Conservation (phyloP, 2,888 invertebrate genomes). For the Caradrina kadenii region DNA sequence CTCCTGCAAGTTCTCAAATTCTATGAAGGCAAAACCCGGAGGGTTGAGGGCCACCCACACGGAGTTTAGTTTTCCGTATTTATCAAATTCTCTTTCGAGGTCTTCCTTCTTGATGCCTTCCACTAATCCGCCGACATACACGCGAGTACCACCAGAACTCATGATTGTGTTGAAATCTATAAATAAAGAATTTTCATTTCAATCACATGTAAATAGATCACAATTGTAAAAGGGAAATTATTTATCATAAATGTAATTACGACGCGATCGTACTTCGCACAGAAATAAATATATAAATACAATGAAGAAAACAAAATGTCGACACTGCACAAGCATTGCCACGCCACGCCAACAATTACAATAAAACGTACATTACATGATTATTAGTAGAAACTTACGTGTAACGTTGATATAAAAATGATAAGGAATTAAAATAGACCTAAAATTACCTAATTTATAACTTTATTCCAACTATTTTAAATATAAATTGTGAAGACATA, state of each 20-base stretch:
- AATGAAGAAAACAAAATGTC: constrained; percentile 89
- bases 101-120: constrained; percentile 98
- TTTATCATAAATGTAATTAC: constrained; percentile 43
- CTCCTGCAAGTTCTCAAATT: constrained; percentile 96
- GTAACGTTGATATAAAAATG: constrained; percentile 73
- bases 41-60: constrained; percentile 98
- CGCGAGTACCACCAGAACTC: constrained; percentile 93
- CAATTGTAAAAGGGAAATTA: constrained; percentile 24
- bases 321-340: constrained; percentile 83
- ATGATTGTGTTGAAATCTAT: constrained; percentile 77
- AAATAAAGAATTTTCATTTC: constrained; percentile 62
- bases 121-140: constrained; percentile 97
- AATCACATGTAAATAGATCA: constrained; percentile 45
- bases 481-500: constrained; percentile 74
- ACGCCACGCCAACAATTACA: constrained; percentile 78
- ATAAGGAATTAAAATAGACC: constrained; percentile 75
- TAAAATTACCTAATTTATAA: constrained; percentile 74
- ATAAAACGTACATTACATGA: constrained; percentile 53
- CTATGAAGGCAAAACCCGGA: constrained; percentile 98
- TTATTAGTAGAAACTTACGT: constrained; percentile 78
- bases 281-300: constrained; percentile 83
- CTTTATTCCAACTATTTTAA: constrained; percentile 75
- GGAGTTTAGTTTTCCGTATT: constrained; percentile 97
- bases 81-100: constrained; percentile 96
- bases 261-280: constrained; percentile 62